Base-by-base conservation (phyloP, 2,797 vertebrate species). In the Eupleurogrammus muticus region DNA sequence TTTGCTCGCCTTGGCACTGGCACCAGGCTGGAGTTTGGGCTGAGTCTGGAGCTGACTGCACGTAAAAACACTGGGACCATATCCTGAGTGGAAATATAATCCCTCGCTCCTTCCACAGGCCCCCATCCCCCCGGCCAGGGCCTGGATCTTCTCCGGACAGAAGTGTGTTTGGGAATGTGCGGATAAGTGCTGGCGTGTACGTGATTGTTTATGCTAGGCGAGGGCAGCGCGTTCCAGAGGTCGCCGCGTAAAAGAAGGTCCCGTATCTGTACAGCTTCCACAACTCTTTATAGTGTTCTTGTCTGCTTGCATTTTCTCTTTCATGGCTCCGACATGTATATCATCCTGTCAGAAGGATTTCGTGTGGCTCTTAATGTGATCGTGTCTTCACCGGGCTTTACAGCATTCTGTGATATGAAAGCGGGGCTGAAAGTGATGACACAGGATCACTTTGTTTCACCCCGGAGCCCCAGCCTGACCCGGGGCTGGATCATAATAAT, bases 1-100 rank as follows among this genome's bases (percentile, higher is more conserved):
- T n/a, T 54, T 76, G 71, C 82, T 77, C 60, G 77, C 81, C 73
- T 84, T 90, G 86, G 87, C 86, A 79, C 53, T 75, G 78, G 74
- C 63, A 81, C 49, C 52, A 44, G 71, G 75, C 53, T 85, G 83
- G 79, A 88, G 62, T 71, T 56, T 56, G 65, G 78, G 74, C 74
- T 23, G 69, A 69, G 70, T 71, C 75, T 71, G 74, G 65, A 82
- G 83, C 71, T 24, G 42, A 61, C 79, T 71, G 77, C 79, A 77
- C 63, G 83, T 80, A 70, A 78, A 89, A 89, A 84, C 79, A 77
- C 85, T 66, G 82, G 51, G 68, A 72, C 81, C 72, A 65, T 84
- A 83, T 92, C 87, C 86, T 86, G 85, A 89, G 70, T 84, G 71
- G 90, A 90, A 92, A 92, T 74, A 73, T 74, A 86, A 91, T 89